Conservation (phyloP, 2,113 vertebrate species). For the Centropus unirufus region DNA sequence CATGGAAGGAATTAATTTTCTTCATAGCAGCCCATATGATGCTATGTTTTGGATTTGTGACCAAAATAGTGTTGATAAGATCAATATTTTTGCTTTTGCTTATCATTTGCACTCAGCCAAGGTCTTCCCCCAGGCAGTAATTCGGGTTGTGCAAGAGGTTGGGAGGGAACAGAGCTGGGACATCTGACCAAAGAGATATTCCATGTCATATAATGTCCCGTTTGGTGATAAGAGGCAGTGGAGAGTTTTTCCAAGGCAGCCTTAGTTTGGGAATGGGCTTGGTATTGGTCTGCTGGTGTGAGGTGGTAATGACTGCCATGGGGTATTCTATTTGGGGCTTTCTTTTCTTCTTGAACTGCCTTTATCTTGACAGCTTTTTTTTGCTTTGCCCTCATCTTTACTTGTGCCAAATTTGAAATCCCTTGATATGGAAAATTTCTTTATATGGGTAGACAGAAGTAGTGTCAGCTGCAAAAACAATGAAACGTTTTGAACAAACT, state of each 20-base stretch:
- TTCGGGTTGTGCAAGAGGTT: neutral
- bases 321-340: neutral
- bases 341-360: neutral
- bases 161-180: neutral
- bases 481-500: neutral
- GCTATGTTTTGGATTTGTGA: neutral
- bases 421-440: neutral
- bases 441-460: neutral
- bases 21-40: neutral
- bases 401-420: slow-evolving; percentile 18
- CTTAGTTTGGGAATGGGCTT: neutral
- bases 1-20: neutral
- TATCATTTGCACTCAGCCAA: accelerated
- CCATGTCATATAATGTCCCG: accelerated
- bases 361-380: neutral
- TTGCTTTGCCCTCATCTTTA: neutral
- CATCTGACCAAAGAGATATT: neutral
- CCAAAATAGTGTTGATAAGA: neutral
- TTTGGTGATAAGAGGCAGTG: neutral
- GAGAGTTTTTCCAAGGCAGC: neutral
- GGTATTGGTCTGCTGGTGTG: accelerated
- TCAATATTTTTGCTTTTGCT: accelerated
- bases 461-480: slow-evolving; percentile 48
- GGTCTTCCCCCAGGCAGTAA: neutral
- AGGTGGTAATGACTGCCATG: neutral